A percentile compares a stretch with the other conserved stretches of the same genome.
phyloP scores from a whole-genome alignment of 1,140 invertebrate genomes.

The Anoplophora glabripennis region DNA sequence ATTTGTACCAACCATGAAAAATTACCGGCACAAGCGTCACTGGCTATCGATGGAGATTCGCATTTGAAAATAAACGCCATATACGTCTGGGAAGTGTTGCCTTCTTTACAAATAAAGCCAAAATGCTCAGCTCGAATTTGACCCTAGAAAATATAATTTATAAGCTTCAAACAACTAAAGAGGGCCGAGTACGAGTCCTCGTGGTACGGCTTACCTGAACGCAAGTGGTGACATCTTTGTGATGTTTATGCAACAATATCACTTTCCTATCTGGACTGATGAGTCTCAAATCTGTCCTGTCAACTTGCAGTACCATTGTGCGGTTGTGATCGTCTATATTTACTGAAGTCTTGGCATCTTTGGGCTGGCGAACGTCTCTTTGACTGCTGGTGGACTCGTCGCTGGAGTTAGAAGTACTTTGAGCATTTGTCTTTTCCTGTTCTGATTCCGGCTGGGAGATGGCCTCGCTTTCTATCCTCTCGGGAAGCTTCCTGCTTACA shows the following conservation, averaged over 20 bases:
- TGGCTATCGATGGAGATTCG: constrained; percentile 76
- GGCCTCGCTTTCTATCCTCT: background rate
- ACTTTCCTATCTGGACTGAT: constrained; percentile 91
- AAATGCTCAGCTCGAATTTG: constrained; percentile 79
- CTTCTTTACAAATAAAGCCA: constrained; percentile 86
- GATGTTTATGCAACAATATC: constrained; percentile 79
- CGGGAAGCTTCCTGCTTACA: constrained; percentile 12
- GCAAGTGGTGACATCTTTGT: constrained; percentile 85
- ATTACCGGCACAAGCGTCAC: constrained; percentile 73
- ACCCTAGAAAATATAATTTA: constrained; percentile 56
- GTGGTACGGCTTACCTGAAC: constrained; percentile 61
- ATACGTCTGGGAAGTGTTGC: constrained; percentile 56
- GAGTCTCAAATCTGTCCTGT: constrained; percentile 79
- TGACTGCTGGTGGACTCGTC: constrained; percentile 1
- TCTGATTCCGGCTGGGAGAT: background rate
- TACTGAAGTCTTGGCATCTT: constrained; percentile 16
- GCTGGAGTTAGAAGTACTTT: constrained; percentile 5
- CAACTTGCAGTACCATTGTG: constrained; percentile 90
- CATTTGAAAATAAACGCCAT: constrained; percentile 90
- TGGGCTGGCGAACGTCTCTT: background rate
- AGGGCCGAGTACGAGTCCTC: background rate
- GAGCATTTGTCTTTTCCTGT: background rate
- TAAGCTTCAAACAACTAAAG: background rate
- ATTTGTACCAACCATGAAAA: constrained; percentile 7
- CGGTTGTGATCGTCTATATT: constrained; percentile 71